A percentile compares a stretch with the other conserved stretches of the same genome.
Evolutionary conservation across 2,113 vertebrate genomes (phyloP).

Genomic region (Pseudorectes ferrugineus): DNA sequence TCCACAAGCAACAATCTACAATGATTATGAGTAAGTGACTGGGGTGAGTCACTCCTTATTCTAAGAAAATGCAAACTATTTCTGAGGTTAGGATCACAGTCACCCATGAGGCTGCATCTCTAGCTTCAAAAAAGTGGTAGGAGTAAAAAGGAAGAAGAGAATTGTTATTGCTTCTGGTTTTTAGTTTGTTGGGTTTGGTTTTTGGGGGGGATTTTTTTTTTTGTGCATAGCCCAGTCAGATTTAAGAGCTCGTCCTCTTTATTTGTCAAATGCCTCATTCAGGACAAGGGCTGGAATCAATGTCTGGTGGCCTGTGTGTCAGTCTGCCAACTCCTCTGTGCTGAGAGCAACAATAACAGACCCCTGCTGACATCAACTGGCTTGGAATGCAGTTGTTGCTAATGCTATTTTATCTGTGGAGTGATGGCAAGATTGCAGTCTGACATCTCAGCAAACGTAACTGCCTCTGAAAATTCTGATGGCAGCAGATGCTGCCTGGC

Average conservation of each 20-base stretch:
- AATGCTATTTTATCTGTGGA: neutral
- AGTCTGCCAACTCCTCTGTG: neutral
- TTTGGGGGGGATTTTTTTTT: neutral
- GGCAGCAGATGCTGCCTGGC: neutral
- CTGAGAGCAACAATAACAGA: conserved; percentile 31
- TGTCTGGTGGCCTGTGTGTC: neutral
- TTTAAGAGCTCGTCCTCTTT: neutral
- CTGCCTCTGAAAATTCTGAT: neutral
- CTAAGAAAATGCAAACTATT: conserved; percentile 51
- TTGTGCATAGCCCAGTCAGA: neutral
- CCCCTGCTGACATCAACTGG: conserved; percentile 29
- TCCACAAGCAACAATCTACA: conserved; percentile 11
- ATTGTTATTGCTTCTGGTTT: neutral
- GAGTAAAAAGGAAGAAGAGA: neutral
- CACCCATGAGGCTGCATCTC: neutral
- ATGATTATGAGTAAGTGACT: conserved; percentile 9
- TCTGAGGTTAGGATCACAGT: conserved; percentile 7
- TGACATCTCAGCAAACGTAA: neutral
- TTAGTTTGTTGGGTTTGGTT: neutral
- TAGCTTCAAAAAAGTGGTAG: neutral
- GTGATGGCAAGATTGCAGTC: neutral
- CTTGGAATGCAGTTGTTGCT: conserved; percentile 36
- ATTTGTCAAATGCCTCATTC: neutral
- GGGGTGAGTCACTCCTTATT: conserved; percentile 40
- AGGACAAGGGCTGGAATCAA: neutral